phyloP scores from a whole-genome alignment of 2,888 invertebrate species.

The Celastrina argiolus region DNA sequence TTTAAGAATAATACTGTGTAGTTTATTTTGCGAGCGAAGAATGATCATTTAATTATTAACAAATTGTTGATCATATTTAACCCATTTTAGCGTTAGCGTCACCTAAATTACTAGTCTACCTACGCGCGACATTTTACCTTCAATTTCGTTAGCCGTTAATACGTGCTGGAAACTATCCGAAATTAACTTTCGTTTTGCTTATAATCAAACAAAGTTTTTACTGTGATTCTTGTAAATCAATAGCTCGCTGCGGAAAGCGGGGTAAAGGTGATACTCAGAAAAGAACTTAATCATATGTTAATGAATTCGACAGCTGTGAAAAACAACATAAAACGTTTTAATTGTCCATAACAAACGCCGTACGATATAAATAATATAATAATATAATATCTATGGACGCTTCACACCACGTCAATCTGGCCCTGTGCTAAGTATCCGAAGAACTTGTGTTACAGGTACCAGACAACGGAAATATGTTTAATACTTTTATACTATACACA shows the following conservation, averaged over 20 bases:
- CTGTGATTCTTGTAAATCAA: not conserved
- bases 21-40: not conserved
- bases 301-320: constrained; percentile 17
- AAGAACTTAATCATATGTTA: constrained; percentile 16
- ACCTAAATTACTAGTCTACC: not conserved
- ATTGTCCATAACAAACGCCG: constrained; percentile 28
- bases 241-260: not conserved
- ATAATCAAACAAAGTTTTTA: not conserved
- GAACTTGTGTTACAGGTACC: too few species aligned
- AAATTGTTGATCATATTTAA: constrained; percentile 1
- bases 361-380: constrained; percentile 27
- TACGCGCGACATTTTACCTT: not conserved
- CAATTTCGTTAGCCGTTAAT: not conserved
- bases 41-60: not conserved
- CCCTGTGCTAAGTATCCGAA: too few species aligned
- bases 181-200: not conserved
- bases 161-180: not conserved
- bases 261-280: not conserved
- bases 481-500: too few species aligned
- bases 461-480: too few species aligned
- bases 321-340: constrained; percentile 29
- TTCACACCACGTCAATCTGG: too few species aligned
- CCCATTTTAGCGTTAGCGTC: not conserved
- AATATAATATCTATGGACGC: too few species aligned
- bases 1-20: not conserved